A percentile compares a stretch with the other conserved stretches of the same genome.
phyloP scores from a whole-genome alignment of 2,797 vertebrate species.

The Acipenser transmontanus region DNA sequence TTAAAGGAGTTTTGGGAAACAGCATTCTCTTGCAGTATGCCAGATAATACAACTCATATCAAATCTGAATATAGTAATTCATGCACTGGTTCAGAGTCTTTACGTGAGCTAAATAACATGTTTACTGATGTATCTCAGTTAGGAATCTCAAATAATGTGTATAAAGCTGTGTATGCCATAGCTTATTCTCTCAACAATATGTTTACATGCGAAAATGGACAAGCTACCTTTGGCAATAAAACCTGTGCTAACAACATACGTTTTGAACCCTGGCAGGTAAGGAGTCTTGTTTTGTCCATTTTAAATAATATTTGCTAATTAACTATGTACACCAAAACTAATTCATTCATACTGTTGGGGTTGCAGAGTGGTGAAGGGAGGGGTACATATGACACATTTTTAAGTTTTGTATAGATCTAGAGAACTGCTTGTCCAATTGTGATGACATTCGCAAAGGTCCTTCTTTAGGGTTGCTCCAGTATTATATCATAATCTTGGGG shows the following conservation, averaged over 20 bases:
- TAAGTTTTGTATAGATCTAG: constrained; percentile 2
- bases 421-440: constrained; percentile 14
- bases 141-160: constrained; percentile 53
- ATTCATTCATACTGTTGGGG: no score
- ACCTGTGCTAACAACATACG: constrained; percentile 30
- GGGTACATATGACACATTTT: not conserved
- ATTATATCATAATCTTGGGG: no score
- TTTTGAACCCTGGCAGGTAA: constrained; percentile 42
- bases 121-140: constrained; percentile 55
- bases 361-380: no score
- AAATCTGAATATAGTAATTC: constrained; percentile 7
- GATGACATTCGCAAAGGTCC: constrained; percentile 19
- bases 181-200: constrained; percentile 49
- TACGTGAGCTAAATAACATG: constrained; percentile 36
- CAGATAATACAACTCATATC: constrained; percentile 3
- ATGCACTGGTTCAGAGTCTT: constrained; percentile 45
- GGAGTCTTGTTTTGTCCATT: constrained; percentile 13
- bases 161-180: constrained; percentile 57
- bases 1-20: constrained; percentile 52
- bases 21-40: constrained; percentile 44
- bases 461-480: not conserved
- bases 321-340: not conserved
- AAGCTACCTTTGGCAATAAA: constrained; percentile 16
- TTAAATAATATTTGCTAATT: not conserved
- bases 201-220: constrained; percentile 36